Evolutionary conservation across 2,113 vertebrate species (phyloP).

Genomic region (Coptodon bakossiorum): DNA sequence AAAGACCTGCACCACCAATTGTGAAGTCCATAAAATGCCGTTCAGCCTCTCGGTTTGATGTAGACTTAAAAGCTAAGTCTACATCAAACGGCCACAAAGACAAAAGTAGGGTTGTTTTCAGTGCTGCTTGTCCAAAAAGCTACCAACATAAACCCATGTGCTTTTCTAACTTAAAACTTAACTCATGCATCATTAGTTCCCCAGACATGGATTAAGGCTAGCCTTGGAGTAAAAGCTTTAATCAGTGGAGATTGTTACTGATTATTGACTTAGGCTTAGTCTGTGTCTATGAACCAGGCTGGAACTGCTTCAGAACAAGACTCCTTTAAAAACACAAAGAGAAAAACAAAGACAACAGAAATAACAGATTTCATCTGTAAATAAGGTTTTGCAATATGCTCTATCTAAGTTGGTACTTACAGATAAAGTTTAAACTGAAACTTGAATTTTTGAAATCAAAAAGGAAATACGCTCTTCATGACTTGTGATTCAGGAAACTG

Average conservation of each 20-base stretch:
- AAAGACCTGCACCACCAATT: neutral
- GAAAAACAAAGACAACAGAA: neutral
- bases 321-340: neutral
- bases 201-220: neutral
- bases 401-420: neutral
- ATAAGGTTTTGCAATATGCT: neutral
- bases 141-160: neutral
- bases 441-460: neutral
- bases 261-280: neutral
- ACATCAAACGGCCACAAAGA: neutral
- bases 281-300: neutral
- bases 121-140: neutral
- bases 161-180: neutral
- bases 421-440: neutral
- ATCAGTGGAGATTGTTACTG: neutral
- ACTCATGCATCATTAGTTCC: neutral
- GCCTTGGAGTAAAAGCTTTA: neutral
- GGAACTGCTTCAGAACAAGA: neutral
- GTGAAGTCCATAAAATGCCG: neutral
- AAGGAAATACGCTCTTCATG: neutral
- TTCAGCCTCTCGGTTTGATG: neutral
- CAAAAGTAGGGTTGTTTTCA: neutral
- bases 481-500: neutral
- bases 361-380: neutral
- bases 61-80: neutral